phyloP scores from a whole-genome alignment of 2,888 invertebrate species.

The Salticus scenicus region DNA sequence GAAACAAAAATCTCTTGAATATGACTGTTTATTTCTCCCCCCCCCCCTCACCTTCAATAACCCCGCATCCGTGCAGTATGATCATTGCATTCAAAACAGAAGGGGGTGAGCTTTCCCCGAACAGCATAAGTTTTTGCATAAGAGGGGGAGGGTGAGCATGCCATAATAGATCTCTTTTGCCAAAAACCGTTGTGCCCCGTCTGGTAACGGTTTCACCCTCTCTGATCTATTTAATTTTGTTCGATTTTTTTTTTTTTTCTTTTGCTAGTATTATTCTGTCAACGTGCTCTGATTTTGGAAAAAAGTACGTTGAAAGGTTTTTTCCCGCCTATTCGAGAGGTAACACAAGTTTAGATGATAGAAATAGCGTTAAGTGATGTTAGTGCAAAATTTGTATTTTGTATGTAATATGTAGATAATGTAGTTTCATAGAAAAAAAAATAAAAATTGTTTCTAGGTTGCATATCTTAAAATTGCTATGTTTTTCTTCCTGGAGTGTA shows the following conservation, averaged over 20 bases:
- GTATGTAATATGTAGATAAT: no score
- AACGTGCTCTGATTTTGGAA: constrained; percentile 15
- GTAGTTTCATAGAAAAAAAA: no score
- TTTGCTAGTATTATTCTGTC: neutral
- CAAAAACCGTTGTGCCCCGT: constrained; percentile 61
- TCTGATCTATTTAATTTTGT: constrained; percentile 22
- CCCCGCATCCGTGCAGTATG: neutral
- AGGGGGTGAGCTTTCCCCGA: neutral
- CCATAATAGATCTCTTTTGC: constrained; percentile 57
- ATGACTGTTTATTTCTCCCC: neutral
- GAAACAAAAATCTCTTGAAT: neutral
- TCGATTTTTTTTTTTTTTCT: neutral
- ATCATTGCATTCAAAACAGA: constrained; percentile 7
- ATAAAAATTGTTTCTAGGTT: no score
- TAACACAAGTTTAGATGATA: no score
- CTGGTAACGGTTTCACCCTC: constrained; percentile 60
- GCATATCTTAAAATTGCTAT: no score
- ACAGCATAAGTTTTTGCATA: neutral
- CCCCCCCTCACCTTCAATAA: neutral
- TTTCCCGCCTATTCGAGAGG: neutral
- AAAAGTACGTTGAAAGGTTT: constrained; percentile 1
- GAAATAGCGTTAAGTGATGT: no score
- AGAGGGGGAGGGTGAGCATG: constrained; percentile 14
- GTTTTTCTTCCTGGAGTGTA: no score
- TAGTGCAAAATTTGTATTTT: no score